Conservation (phyloP, 2,888 invertebrate genomes). For the Orthosia gracilis region DNA sequence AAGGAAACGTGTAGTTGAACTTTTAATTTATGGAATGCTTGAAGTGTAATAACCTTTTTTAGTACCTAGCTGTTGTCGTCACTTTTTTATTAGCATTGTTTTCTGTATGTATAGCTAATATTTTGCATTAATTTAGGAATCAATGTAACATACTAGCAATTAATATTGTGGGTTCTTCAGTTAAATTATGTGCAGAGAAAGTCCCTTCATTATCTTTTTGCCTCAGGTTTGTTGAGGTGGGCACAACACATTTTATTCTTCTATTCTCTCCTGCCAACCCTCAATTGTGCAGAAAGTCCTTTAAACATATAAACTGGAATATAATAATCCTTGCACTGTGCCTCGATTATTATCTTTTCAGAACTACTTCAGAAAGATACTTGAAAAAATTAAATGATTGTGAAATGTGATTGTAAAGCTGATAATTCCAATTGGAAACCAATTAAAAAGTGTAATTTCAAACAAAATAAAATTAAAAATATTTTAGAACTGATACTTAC, state of each 20-base stretch:
- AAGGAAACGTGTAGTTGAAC: conserved; percentile 11
- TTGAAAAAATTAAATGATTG: conserved; percentile 28
- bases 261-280: neutral
- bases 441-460: neutral
- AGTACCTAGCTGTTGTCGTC: neutral
- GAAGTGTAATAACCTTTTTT: conserved; percentile 11
- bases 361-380: conserved; percentile 5
- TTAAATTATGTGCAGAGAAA: neutral
- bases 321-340: neutral
- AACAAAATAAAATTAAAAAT: neutral
- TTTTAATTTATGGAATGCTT: conserved; percentile 14
- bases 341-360: conserved; percentile 30
- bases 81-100: too few relatives aligned
- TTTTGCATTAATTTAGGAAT: neutral
- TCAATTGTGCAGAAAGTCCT: neutral
- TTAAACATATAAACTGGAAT: neutral
- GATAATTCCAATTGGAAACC: neutral
- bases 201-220: too few relatives aligned
- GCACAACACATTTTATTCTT: too few relatives aligned
- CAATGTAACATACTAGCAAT: neutral
- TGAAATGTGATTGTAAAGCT: neutral
- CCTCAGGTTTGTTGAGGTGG: too few relatives aligned
- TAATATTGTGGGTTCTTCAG: neutral
- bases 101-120: neutral
- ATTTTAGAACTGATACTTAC: neutral